Percentiles rank a stretch among this genome's conserved stretches.
Evolutionary conservation across 2,113 vertebrate species (phyloP).

Genomic region (Dolichotis patagonum): DNA sequence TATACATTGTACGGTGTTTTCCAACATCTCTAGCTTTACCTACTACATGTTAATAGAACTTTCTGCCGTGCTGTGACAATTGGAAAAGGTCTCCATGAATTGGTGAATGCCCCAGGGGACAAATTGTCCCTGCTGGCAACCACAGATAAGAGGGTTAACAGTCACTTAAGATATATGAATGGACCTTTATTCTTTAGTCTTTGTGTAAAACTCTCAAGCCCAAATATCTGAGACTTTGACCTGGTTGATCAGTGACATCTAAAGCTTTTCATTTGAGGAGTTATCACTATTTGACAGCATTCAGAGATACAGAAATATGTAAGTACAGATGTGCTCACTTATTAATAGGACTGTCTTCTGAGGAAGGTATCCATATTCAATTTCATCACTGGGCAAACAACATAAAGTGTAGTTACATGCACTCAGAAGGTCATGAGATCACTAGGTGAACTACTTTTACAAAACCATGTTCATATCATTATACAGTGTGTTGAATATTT

Average conservation of each 20-base stretch:
- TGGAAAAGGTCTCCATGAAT: not conserved
- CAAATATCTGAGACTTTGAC: conserved; percentile 6
- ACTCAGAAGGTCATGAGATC: not conserved
- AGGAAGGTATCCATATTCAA: not conserved
- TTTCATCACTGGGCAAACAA: not conserved
- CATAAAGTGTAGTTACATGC: not conserved
- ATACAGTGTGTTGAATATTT: not conserved
- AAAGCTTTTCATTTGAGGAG: not conserved
- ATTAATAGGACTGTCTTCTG: not conserved
- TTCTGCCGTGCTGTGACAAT: not conserved
- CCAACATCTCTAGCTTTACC: not conserved
- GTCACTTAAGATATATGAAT: not conserved
- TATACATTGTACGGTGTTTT: not conserved
- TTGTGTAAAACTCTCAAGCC: not conserved
- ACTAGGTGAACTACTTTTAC: not conserved
- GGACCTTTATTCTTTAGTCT: not conserved
- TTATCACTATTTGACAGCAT: not conserved
- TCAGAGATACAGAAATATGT: not conserved
- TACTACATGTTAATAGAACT: not conserved
- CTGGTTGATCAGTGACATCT: not conserved
- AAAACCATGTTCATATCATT: not conserved
- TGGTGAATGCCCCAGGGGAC: not conserved
- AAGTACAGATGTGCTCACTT: not conserved
- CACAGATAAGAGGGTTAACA: not conserved
- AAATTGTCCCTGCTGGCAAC: not conserved